phyloP scores from a whole-genome alignment of 2,888 invertebrate species.

The Heliconius sara region DNA sequence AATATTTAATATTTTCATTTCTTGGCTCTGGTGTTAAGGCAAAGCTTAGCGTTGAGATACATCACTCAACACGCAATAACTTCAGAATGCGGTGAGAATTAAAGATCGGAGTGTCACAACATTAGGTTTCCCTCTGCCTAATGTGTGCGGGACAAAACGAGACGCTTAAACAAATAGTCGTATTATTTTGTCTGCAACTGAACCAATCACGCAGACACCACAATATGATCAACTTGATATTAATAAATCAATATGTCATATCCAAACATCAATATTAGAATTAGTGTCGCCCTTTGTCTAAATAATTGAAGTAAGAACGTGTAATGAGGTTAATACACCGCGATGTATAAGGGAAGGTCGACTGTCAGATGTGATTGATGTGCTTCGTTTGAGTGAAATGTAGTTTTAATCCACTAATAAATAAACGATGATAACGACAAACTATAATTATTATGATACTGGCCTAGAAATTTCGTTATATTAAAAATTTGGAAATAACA shows the following conservation, averaged over 20 bases:
- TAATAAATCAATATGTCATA: not conserved
- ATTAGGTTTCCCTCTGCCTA: no score
- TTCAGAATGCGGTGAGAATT: no score
- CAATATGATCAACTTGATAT: not conserved
- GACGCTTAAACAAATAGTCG: no score
- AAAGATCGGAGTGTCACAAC: no score
- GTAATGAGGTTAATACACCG: slow-evolving; percentile 29
- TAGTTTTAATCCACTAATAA: slow-evolving; percentile 15
- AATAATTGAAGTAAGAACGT: slow-evolving; percentile 25
- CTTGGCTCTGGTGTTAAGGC: no score
- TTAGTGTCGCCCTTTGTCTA: slow-evolving; percentile 18
- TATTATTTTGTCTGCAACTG: not conserved
- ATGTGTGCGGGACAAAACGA: no score
- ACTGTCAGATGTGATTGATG: slow-evolving; percentile 31
- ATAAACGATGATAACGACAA: not conserved
- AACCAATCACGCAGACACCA: not conserved
- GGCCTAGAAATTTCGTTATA: no score
- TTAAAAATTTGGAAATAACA: no score
- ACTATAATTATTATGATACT: no score
- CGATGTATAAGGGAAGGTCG: slow-evolving; percentile 19
- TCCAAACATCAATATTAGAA: not conserved
- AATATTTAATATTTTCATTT: no score
- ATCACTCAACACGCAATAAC: no score
- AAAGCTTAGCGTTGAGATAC: no score
- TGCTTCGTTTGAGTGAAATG: slow-evolving; percentile 17